Conservation (phyloP, 2,797 vertebrate species). For the Poecilia velifera region DNA sequence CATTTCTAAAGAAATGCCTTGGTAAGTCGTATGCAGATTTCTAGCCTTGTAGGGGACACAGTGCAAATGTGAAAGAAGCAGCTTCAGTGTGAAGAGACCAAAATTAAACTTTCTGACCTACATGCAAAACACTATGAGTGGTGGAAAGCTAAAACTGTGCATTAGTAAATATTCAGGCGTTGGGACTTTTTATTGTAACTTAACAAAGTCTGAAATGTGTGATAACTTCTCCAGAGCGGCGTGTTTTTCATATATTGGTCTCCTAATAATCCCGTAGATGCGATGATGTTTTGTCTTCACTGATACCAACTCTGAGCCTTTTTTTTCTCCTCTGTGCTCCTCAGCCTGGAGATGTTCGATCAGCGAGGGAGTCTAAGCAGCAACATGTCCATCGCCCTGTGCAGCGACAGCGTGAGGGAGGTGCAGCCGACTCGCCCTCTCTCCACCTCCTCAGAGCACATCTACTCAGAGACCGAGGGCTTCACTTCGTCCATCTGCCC, state of each 20-base stretch:
- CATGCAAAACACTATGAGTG: background rate
- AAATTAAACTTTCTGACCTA: background rate
- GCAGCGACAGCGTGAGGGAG: conserved; percentile 14
- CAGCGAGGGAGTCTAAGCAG: conserved; percentile 30
- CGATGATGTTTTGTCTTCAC: background rate
- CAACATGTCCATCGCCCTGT: conserved; percentile 1
- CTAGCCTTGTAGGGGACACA: background rate
- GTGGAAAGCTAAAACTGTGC: background rate
- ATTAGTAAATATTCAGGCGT: background rate
- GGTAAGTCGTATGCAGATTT: background rate
- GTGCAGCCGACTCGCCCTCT: conserved; percentile 7
- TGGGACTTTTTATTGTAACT: background rate
- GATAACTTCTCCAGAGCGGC: background rate
- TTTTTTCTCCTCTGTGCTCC: background rate
- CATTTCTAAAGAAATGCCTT: background rate
- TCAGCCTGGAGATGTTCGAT: conserved; percentile 39
- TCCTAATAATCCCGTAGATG: background rate
- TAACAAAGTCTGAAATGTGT: background rate
- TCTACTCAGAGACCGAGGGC: background rate
- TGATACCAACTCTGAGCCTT: background rate
- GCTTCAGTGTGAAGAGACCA: background rate
- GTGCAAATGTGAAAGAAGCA: background rate
- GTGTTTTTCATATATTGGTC: background rate
- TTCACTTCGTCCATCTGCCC: background rate
- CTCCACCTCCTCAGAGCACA: conserved; percentile 18